Base-by-base conservation (phyloP, 64 coral and sea anemone species). In the Actinia tenebrosa region DNA sequence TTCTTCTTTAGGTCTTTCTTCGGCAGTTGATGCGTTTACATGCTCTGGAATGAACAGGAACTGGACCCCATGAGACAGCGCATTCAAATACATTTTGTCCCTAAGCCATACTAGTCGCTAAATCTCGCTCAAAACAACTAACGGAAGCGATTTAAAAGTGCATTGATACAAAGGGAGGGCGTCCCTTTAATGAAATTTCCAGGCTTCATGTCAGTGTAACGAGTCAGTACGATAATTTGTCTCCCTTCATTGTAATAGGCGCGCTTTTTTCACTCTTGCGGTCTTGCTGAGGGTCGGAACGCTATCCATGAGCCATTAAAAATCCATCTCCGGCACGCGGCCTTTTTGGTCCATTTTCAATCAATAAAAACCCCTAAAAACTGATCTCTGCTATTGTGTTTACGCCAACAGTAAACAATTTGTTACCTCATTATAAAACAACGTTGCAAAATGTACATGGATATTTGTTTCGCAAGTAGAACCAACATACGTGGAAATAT, bases 401-500 rank as follows among this genome's bases (percentile, higher is more conserved):
- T 11, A 75, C 6, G 15, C 69, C 69, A 75, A 30, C 11, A 75
- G 69, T 22, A 42, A 75, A 9, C 22, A 66, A n/a, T 8, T 23
- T 7, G 19, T 5, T 66, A 3, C n/a, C n/a, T 66, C 19, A 66
- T 7, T 66, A 66, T 30, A 1, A 75, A 30, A 75, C 1, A 75
- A 30, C 26, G 69, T 14, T 30, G 42, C n/a, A 30, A 75, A 42
- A 25, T 7, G n/a, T 75, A 15, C n/a, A 30, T 75, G 23, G 13
- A 7, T 42, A 14, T 75, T 75, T 75, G 69, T 27, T 75, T 20
- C 25, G 69, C 26, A 10, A 30, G 69, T 6, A 75, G 13, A 75
- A 75, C 63, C 6, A 23, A 23, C n/a, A 20, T 81, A 81, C 79
- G 79, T 81, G 79, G 53, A 81, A 81, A 81, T 81, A 81, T 53